Conservation (phyloP, 2,888 invertebrate genomes). For the Parasteatoda lunata region DNA sequence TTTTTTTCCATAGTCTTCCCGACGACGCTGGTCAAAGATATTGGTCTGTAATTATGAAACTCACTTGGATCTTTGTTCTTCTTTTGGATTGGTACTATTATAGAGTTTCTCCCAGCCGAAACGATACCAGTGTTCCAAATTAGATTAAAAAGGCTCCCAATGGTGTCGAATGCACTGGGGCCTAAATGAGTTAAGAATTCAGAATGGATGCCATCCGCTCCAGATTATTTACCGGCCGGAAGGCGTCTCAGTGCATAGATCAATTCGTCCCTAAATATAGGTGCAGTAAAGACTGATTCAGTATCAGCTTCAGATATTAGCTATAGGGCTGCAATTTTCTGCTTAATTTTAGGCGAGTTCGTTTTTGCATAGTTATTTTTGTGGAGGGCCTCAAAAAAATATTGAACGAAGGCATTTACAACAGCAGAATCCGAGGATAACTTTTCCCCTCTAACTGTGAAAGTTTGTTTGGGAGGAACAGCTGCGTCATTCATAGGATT, state of each 20-base stretch:
- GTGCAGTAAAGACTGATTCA: background rate
- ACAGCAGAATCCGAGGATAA: slow-evolving; percentile 10
- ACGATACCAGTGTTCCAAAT: too few species aligned
- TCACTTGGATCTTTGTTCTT: background rate
- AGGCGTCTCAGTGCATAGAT: background rate
- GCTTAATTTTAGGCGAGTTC: background rate
- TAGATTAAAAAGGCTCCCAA: too few species aligned
- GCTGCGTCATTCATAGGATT: slow-evolving; percentile 1
- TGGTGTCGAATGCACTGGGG: background rate
- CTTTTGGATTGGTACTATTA: too few species aligned
- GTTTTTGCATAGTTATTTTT: background rate
- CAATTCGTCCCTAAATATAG: slow-evolving; percentile 6
- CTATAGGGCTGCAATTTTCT: background rate
- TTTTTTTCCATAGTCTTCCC: background rate
- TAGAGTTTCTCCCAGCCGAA: too few species aligned
- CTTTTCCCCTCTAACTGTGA: slow-evolving; percentile 9
- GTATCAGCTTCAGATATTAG: background rate
- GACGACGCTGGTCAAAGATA: background rate
- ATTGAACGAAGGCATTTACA: background rate
- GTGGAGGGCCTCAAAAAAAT: background rate
- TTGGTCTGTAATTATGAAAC: background rate
- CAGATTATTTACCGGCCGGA: background rate
- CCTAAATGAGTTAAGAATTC: background rate
- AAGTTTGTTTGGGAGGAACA: slow-evolving; percentile 19
- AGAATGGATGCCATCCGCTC: slow-evolving; percentile 3